Evolutionary conservation across 2,888 invertebrate species (phyloP).

Genomic region (Netelia melanura): DNA sequence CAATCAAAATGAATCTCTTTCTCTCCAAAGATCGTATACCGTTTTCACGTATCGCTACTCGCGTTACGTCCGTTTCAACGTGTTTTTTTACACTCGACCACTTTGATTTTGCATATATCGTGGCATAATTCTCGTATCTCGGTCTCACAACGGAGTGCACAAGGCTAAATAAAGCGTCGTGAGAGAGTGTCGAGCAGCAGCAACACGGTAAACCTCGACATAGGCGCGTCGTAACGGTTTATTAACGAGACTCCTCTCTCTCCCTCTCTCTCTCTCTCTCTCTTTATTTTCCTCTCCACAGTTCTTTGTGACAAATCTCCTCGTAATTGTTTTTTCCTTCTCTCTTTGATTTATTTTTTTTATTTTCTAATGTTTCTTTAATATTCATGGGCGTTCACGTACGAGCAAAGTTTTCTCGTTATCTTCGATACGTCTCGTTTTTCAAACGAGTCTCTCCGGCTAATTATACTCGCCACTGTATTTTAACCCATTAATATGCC

Average conservation of each 20-base stretch:
- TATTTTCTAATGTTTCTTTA: constrained; percentile 26
- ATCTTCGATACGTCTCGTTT: constrained; percentile 40
- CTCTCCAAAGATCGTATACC: too few species aligned
- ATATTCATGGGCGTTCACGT: constrained; percentile 50
- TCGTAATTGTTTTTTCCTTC: constrained; percentile 2
- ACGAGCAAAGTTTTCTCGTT: constrained; percentile 40
- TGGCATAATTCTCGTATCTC: not conserved
- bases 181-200: too few species aligned
- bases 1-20: not conserved
- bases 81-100: not conserved
- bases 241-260: not conserved
- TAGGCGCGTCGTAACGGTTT: constrained; percentile 34
- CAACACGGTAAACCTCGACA: not conserved
- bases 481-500: constrained; percentile 30
- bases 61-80: not conserved
- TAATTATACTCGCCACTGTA: constrained; percentile 42
- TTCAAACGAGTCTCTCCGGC: constrained; percentile 47
- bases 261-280: constrained; percentile 10
- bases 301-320: not conserved
- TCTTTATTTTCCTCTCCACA: not conserved
- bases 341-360: constrained; percentile 12
- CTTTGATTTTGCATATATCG: not conserved
- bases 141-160: not conserved
- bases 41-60: too few species aligned
- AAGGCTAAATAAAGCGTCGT: not conserved